A percentile compares a stretch with the other conserved stretches of the same genome.
Evolutionary conservation across 2,113 vertebrate species (phyloP).

Genomic region (Laticauda laticaudata): DNA sequence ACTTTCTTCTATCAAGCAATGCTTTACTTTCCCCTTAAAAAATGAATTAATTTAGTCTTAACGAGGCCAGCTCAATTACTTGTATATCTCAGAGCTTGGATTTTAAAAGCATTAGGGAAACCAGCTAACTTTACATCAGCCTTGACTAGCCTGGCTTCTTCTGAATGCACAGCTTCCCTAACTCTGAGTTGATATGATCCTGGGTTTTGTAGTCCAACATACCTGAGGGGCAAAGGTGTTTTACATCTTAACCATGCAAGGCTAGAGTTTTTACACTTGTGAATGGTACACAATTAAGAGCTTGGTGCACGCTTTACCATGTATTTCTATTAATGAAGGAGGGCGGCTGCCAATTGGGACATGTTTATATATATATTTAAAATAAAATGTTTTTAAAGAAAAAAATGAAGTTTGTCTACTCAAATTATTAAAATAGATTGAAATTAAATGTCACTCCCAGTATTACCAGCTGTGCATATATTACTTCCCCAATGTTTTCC

Average conservation of each 20-base stretch:
- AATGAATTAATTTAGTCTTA: background rate
- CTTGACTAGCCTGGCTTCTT: background rate
- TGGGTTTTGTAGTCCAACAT: background rate
- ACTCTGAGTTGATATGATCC: background rate
- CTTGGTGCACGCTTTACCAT: background rate
- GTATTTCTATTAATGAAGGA: background rate
- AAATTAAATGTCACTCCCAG: background rate
- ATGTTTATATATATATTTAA: background rate
- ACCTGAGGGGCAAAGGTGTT: background rate
- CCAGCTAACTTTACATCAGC: background rate
- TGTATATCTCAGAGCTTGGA: background rate
- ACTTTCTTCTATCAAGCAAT: background rate
- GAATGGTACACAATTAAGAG: background rate
- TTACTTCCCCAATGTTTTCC: background rate
- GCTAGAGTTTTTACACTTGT: background rate
- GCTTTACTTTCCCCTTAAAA: background rate
- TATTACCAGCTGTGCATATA: background rate
- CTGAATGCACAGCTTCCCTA: background rate
- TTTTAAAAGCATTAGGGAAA: background rate
- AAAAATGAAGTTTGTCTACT: background rate
- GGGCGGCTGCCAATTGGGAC: background rate
- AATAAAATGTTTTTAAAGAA: conserved; percentile 5
- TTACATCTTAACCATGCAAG: background rate
- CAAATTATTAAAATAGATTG: background rate
- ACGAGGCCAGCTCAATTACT: background rate